Base-by-base conservation (phyloP, 2,113 vertebrate species). In the Triplophysa dalaica region DNA sequence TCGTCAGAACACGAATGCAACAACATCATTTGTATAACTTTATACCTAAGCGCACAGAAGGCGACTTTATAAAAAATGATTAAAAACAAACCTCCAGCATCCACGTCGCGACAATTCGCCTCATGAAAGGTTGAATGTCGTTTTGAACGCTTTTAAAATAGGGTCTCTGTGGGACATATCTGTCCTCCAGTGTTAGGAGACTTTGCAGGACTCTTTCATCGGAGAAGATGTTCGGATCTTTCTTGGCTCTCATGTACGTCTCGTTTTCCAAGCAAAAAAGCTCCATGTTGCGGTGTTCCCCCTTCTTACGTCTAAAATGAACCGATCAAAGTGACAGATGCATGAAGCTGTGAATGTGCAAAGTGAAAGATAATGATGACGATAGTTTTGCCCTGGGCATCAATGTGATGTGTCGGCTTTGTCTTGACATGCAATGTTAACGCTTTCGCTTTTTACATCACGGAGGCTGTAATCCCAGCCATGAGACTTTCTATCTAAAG, bases 121-220 rank as follows among this genome's bases (percentile, higher is more conserved):
- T 93, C 96, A 98, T 97, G 87, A 93, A 94, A 70, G 96, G 96
- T 84, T 96, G 92, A 83, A 98, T 95, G 83, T 98, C 96, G 90
- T 94, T 94, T 92, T 98, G 97, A 66, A 97, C 93, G 87, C 94
- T 93, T 82, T 96, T 94, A 92, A 98, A 98, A 87, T 98, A 97
- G 43, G 95, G 95, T 83, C 94, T 94, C 1, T 92, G 95, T 6
- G 95, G 95, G 77, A 97, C 91, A 91, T 95, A 98, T 81, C 92
- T 91, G 86, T 98, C 96, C 89, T 98, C 96, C 68, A 95, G 87
- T 43, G 92, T 95, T 85, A 99, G 88, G 90, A 99, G 86, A 85
- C 94, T 95, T 86, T 94, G 94, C 91, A 99, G 84, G 70, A 97
- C 95, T 88, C 96, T 94, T 87, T 95, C 94, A 81, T 98, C 94